Conservation (phyloP, 2,888 invertebrate genomes). For the Rotaria magnacalcarata region DNA sequence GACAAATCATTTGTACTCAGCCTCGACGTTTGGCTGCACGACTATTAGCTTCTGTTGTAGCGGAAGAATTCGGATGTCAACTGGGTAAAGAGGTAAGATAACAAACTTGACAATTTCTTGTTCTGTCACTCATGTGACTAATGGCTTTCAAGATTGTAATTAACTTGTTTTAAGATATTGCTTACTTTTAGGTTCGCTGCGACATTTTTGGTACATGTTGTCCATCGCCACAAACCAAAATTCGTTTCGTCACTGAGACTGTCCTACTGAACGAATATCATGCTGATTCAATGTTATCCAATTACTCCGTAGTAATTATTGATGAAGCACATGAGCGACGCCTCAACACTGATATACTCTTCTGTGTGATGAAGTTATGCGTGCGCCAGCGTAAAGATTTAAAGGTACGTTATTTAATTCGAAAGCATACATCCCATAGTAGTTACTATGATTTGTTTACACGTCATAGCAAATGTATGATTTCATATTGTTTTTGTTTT, state of each 20-base stretch:
- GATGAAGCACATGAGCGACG: conserved; percentile 60
- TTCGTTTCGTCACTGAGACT: conserved; percentile 57
- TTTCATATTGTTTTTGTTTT: too few relatives aligned
- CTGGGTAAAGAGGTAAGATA: conserved; percentile 52
- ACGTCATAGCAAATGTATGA: too few relatives aligned
- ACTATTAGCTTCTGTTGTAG: conserved; percentile 55
- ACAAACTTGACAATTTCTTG: too few relatives aligned
- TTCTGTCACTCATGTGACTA: too few relatives aligned
- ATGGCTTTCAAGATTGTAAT: too few relatives aligned
- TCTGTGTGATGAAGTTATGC: conserved; percentile 49
- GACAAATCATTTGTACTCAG: conserved; percentile 56
- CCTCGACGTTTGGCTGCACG: conserved; percentile 59
- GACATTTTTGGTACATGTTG: conserved; percentile 26
- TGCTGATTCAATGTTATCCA: conserved; percentile 50
- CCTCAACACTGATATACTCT: conserved; percentile 56
- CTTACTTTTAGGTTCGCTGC: not conserved
- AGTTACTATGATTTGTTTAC: too few relatives aligned
- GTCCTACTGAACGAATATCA: conserved; percentile 55
- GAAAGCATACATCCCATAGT: too few relatives aligned
- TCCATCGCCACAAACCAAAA: conserved; percentile 51
- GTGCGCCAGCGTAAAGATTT: conserved; percentile 51
- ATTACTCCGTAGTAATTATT: conserved; percentile 53
- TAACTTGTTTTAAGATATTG: too few relatives aligned
- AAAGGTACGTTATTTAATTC: conserved; percentile 21
- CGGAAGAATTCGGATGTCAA: conserved; percentile 52